Conservation (phyloP, 2,888 invertebrate genomes). For the Meiosimyza platycephala region DNA sequence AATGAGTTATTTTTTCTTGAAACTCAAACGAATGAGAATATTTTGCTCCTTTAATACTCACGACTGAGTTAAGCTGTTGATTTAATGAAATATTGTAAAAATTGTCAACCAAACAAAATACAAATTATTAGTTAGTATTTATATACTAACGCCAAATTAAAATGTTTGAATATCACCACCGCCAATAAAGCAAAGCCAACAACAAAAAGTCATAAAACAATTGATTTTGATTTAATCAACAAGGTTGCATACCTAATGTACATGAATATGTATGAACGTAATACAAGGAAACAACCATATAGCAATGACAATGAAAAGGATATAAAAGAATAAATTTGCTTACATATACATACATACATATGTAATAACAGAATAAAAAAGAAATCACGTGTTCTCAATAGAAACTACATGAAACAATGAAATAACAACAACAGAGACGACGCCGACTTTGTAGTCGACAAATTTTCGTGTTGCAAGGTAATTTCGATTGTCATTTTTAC, state of each 20-base stretch:
- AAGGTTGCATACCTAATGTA: constrained; percentile 11
- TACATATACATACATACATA: constrained; percentile 44
- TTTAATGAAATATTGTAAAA: too few species aligned
- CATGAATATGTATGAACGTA: not conserved
- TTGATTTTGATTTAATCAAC: constrained; percentile 34
- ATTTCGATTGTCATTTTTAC: not conserved
- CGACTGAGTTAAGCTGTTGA: too few species aligned
- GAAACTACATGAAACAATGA: too few species aligned
- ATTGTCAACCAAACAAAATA: too few species aligned
- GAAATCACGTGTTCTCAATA: constrained; percentile 14
- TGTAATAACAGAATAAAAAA: constrained; percentile 19
- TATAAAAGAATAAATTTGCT: constrained; percentile 24
- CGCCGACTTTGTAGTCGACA: not conserved
- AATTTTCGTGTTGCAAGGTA: constrained; percentile 5
- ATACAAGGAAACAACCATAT: constrained; percentile 5
- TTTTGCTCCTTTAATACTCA: too few species aligned
- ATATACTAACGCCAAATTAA: too few species aligned
- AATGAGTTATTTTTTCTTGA: too few species aligned
- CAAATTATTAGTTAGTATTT: too few species aligned
- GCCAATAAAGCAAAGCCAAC: too few species aligned
- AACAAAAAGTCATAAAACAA: constrained; percentile 2
- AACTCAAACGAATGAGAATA: too few species aligned
- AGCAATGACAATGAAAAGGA: constrained; percentile 8
- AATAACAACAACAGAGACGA: constrained; percentile 6
- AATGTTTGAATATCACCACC: too few species aligned